phyloP scores from a whole-genome alignment of 1,140 invertebrate species.

The Thaumatotibia leucotreta region DNA sequence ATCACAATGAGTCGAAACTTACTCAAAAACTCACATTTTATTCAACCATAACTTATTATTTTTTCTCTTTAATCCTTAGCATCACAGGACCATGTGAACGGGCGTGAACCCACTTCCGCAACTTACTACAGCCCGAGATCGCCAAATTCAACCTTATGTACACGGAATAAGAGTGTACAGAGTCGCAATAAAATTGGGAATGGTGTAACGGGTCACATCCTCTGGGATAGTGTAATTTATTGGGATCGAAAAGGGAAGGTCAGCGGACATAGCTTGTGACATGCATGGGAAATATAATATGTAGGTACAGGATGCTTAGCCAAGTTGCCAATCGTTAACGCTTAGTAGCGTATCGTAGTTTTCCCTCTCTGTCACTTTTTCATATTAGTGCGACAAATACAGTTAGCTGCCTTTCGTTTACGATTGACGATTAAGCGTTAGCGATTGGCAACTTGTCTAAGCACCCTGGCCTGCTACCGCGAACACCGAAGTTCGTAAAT shows the following conservation, averaged over 20 bases:
- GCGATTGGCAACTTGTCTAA: no score
- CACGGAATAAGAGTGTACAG: background rate
- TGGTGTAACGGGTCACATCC: conserved; percentile 40
- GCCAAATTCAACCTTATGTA: background rate
- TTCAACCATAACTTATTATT: background rate
- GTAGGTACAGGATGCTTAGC: no score
- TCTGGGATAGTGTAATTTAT: conserved; percentile 39
- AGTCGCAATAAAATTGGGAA: background rate
- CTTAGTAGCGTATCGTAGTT: no score
- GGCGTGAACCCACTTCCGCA: background rate
- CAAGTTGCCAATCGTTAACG: no score
- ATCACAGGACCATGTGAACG: background rate
- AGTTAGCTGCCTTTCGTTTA: no score
- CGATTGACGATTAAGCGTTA: no score
- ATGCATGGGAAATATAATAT: background rate
- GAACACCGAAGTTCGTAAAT: no score
- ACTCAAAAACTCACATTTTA: no score
- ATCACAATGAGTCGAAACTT: background rate
- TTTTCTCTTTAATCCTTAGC: background rate
- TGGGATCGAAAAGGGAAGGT: conserved; percentile 17
- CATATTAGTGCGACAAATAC: no score
- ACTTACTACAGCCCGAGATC: background rate
- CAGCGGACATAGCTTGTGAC: background rate
- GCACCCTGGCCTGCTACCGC: no score
- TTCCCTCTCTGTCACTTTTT: no score